These are phyloP conservation scores for Papilio gigon DNA, from an alignment of 2,888 invertebrate genomes.

Conservation along the genomic window DNA sequence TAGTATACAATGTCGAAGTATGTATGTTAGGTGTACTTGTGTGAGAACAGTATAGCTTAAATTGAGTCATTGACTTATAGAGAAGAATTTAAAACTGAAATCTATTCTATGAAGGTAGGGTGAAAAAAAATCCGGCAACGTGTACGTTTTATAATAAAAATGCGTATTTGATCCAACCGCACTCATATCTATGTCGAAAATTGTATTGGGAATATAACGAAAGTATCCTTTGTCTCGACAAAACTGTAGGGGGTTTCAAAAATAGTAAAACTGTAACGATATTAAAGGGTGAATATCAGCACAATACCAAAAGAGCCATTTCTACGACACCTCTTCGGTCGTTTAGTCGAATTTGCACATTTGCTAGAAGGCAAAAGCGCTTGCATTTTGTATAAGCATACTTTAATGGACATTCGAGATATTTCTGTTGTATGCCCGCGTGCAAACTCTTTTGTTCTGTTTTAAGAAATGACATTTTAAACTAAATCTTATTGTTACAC, in stretches of 20 bases:
- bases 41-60: no score
- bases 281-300: constrained; percentile 27
- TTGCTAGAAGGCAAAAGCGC: constrained; percentile 24
- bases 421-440: neutral
- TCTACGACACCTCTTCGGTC: constrained; percentile 28
- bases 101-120: no score
- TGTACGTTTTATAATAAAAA: neutral
- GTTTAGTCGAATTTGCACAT: constrained; percentile 37
- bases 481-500: neutral
- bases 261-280: constrained; percentile 25
- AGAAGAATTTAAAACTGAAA: no score
- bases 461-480: neutral
- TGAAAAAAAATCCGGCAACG: neutral
- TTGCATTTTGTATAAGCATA: constrained; percentile 32
- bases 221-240: constrained; percentile 22
- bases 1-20: constrained; percentile 47
- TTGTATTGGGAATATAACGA: constrained; percentile 1
- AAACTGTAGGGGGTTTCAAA: constrained; percentile 9
- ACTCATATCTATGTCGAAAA: constrained; percentile 1
- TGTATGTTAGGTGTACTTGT: no score
- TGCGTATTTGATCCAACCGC: neutral
- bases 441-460: constrained; percentile 12
- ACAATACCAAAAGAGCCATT: constrained; percentile 27
- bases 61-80: no score
- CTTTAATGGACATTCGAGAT: constrained; percentile 15